These are phyloP conservation scores for Scyliorhinus canicula DNA, from an alignment of 2,797 vertebrate genomes.

Conservation along the genomic window DNA sequence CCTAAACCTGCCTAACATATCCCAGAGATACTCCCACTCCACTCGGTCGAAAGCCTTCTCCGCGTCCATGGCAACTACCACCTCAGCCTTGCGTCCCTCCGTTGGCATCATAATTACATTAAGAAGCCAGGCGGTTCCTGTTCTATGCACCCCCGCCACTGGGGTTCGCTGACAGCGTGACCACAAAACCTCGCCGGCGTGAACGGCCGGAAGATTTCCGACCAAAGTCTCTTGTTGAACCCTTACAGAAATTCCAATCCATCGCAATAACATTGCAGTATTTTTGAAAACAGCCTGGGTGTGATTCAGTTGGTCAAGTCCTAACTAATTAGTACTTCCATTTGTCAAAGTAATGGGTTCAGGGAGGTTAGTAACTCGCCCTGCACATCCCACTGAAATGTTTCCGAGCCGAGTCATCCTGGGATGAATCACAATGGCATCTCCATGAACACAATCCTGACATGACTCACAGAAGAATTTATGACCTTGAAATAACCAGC, in stretches of 20 bases:
- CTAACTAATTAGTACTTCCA: slow-evolving; percentile 6
- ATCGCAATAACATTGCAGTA: neutral
- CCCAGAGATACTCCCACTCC: too few species aligned
- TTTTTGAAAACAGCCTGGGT: neutral
- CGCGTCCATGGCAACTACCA: too few species aligned
- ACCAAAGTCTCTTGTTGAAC: neutral
- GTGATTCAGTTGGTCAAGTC: neutral
- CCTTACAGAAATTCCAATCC: neutral
- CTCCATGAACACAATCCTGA: neutral
- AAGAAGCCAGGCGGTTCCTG: too few species aligned
- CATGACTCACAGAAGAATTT: slow-evolving; percentile 37
- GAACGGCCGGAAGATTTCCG: too few species aligned
- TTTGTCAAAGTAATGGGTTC: neutral
- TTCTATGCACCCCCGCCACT: too few species aligned
- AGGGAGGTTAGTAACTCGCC: neutral
- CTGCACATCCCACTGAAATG: neutral
- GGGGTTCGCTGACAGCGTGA: too few species aligned
- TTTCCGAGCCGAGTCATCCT: neutral
- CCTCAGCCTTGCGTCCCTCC: too few species aligned
- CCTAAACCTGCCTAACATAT: too few species aligned
- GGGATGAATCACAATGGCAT: neutral
- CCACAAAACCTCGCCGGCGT: too few species aligned
- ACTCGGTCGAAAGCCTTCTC: too few species aligned
- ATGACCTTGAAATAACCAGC: slow-evolving; percentile 26
- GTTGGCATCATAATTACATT: too few species aligned